Percentiles rank a stretch among this genome's conserved stretches.
Conservation (phyloP, 2,797 vertebrate species). For the Fistularia tabacaria region DNA sequence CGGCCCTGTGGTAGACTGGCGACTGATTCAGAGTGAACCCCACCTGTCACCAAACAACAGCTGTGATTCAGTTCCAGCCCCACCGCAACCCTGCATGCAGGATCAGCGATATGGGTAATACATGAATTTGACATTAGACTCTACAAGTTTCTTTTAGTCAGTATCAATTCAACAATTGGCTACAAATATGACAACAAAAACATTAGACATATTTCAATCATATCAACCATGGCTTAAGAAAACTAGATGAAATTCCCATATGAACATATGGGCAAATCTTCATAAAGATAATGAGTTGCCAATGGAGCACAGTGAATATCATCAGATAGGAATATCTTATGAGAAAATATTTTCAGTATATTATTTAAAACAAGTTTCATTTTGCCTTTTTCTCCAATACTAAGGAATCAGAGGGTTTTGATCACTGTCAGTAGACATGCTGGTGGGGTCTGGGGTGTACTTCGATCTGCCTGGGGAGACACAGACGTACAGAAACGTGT, state of each 20-base stretch:
- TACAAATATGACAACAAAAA: no score
- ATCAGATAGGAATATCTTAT: slow-evolving; percentile 46
- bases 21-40: no score
- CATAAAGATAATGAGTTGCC: slow-evolving; percentile 48
- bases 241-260: slow-evolving; percentile 16
- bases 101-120: no score
- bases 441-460: slow-evolving; percentile 34
- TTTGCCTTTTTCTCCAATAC: slow-evolving; percentile 36
- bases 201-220: no score
- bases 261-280: slow-evolving; percentile 36
- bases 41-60: no score
- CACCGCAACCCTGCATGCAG: no score
- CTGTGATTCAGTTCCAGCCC: no score
- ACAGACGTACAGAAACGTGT: slow-evolving; percentile 51
- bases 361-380: slow-evolving; percentile 35
- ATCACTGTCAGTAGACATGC: slow-evolving; percentile 45
- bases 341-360: slow-evolving; percentile 37
- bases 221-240: slow-evolving; percentile 8
- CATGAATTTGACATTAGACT: no score
- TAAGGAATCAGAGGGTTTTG: slow-evolving; percentile 38
- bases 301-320: slow-evolving; percentile 37
- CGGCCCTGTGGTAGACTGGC: no score
- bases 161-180: no score
- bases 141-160: no score
- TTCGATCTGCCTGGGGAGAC: slow-evolving; percentile 55